These are phyloP conservation scores for Archivesica marissinica DNA, from an alignment of 1,140 invertebrate genomes.

Conservation along the genomic window DNA sequence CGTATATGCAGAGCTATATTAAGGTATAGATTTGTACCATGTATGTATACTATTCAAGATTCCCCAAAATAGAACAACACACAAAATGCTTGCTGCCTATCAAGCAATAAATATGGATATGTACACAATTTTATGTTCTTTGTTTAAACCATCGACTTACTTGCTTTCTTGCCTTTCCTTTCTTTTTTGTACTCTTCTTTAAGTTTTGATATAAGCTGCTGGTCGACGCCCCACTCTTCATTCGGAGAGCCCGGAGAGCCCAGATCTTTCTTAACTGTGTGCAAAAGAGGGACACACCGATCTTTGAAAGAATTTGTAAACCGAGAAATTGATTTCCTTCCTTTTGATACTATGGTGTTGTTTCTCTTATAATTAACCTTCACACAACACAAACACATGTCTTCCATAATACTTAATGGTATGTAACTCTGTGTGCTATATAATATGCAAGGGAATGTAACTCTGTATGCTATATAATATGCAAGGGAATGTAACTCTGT, in stretches of 20 bases:
- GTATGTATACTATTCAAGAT: neutral
- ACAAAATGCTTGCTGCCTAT: slow-evolving; percentile 21
- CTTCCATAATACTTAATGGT: too few species aligned
- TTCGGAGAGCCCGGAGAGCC: slow-evolving; percentile 71
- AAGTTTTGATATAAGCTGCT: slow-evolving; percentile 84
- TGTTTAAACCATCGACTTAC: slow-evolving; percentile 68
- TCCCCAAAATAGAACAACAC: neutral
- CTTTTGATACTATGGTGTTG: too few species aligned
- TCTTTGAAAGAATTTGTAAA: slow-evolving; percentile 28
- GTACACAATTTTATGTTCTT: neutral
- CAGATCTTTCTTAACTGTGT: slow-evolving; percentile 83
- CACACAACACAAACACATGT: too few species aligned
- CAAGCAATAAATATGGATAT: slow-evolving; percentile 11
- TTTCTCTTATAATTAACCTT: too few species aligned
- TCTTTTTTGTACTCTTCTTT: slow-evolving; percentile 86
- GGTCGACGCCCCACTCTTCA: slow-evolving; percentile 84
- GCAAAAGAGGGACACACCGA: slow-evolving; percentile 65
- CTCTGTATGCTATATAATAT: too few species aligned
- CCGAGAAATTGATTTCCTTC: too few species aligned
- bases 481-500: too few species aligned
- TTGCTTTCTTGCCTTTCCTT: slow-evolving; percentile 84
- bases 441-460: too few species aligned
- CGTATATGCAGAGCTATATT: neutral
- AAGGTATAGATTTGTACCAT: neutral
- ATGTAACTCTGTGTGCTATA: too few species aligned